A percentile compares a stretch with the other conserved stretches of the same genome.
phyloP scores from a whole-genome alignment of 2,888 invertebrate species.

The Seira sanloemensis region DNA sequence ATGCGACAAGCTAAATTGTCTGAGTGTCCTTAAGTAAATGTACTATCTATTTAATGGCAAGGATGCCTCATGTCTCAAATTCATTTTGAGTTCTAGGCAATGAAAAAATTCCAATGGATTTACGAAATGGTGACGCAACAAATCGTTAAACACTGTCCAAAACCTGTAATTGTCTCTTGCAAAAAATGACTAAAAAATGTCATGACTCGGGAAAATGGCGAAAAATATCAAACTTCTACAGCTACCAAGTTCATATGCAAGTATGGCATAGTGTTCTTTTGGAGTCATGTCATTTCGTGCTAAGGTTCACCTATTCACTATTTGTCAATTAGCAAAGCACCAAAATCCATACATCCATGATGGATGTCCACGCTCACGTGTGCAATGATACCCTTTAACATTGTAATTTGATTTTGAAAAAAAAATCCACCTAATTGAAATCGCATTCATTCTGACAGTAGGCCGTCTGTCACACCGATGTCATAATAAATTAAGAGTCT shows the following conservation, averaged over 20 bases:
- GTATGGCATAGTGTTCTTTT: too few species aligned
- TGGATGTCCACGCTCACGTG: not conserved
- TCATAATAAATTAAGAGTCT: not conserved
- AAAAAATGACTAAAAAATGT: not conserved
- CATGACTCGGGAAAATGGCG: not conserved
- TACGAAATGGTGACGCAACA: not conserved
- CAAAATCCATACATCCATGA: not conserved
- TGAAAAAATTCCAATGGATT: too few species aligned
- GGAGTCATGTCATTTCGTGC: not conserved
- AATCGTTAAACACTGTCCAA: too few species aligned
- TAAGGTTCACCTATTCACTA: not conserved
- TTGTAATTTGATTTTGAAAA: not conserved
- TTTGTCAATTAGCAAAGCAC: not conserved
- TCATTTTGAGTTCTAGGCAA: not conserved
- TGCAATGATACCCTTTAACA: slow-evolving; percentile 3
- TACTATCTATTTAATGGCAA: too few species aligned
- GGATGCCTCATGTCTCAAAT: not conserved
- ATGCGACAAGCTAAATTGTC: too few species aligned
- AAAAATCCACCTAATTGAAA: not conserved
- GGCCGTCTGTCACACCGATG: not conserved
- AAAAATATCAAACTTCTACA: too few species aligned
- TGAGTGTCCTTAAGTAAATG: not conserved
- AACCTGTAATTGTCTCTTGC: not conserved
- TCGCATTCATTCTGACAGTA: not conserved
- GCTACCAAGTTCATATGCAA: too few species aligned